Base-by-base conservation (phyloP, 2,113 vertebrate species). In the Ameiurus melas region DNA sequence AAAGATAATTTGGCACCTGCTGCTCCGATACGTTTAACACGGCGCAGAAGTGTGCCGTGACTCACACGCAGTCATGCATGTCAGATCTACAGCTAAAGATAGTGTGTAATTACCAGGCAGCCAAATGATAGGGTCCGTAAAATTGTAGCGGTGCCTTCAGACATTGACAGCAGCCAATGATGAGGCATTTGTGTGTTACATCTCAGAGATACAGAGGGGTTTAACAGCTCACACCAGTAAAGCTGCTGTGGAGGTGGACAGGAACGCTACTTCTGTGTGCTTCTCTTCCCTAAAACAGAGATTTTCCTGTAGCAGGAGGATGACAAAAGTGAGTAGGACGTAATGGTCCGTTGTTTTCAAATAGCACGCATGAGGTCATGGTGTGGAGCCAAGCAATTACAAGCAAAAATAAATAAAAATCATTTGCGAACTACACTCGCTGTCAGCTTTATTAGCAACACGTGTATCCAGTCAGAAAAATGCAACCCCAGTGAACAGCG, bases 71-170 rank as follows among this genome's bases (percentile, higher is more conserved):
- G 86, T 55, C 88, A 85, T 36, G 82, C 81, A 4, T 77, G 60
- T 87, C 88, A 73, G 68, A 36, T 58, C 70, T 80, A 58, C 86
- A 81, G 88, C 86, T 88, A 91, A 89, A 86, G 86, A 91, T 89
- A 89, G 82, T 25, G 36, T 89, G 68, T 87, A 89, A 91, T 91
- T 91, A 89, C 88, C 60, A 89, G 81, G 47, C 84, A 70, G 36
- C 57, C 47, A 89, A 88, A 89, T 88, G 83, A 81, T 86, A 85
- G 90, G 86, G 51, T 89, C 82, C 60, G 88, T 53, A 89, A 89
- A 89, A 91, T 88, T 83, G 87, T 64, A 81, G 87, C 78, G 53
- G 85, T 86, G 87, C 75, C 83, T 87, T 78, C 70, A 86, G 83
- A 85, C 77, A 89, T 75, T 79, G 88, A 84, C 86, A 87, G 13